phyloP scores from a whole-genome alignment of 2,888 invertebrate species.

The Ornithoptera priamus region DNA sequence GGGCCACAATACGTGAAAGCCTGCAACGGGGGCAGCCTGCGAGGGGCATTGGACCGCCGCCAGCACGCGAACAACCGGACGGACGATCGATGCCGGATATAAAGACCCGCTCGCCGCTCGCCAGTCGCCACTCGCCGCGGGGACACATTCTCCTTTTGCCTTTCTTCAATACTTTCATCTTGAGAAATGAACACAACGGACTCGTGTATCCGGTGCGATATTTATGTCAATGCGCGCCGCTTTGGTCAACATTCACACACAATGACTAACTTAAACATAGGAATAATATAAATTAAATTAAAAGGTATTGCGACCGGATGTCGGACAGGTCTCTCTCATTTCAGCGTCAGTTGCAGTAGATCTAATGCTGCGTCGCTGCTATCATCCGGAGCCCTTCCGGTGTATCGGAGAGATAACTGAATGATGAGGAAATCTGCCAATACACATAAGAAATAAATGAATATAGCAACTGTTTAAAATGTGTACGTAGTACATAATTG shows the following conservation, averaged over 20 bases:
- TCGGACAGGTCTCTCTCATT: too few species aligned
- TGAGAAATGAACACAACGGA: slow-evolving; percentile 17
- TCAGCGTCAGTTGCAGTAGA: too few species aligned
- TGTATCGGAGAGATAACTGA: too few species aligned
- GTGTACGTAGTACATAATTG: too few species aligned
- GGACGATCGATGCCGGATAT: slow-evolving; percentile 35
- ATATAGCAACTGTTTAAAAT: too few species aligned
- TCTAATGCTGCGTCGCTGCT: too few species aligned
- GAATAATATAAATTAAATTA: too few species aligned
- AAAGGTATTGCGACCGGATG: too few species aligned
- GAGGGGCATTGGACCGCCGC: slow-evolving; percentile 36
- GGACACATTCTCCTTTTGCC: slow-evolving; percentile 21
- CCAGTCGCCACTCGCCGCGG: not conserved
- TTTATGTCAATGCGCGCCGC: not conserved
- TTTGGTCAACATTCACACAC: not conserved
- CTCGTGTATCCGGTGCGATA: not conserved
- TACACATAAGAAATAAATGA: too few species aligned
- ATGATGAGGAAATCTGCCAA: too few species aligned
- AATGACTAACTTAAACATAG: too few species aligned
- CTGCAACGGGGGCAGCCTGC: slow-evolving; percentile 26
- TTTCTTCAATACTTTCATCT: slow-evolving; percentile 26
- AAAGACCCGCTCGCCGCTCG: slow-evolving; percentile 16
- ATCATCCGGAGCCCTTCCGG: too few species aligned
- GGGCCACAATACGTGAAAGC: slow-evolving; percentile 37
- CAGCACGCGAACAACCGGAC: slow-evolving; percentile 32